Percentiles rank a stretch among this genome's conserved stretches.
phyloP scores from a whole-genome alignment of 1,140 invertebrate species.

The Drosophila orena region DNA sequence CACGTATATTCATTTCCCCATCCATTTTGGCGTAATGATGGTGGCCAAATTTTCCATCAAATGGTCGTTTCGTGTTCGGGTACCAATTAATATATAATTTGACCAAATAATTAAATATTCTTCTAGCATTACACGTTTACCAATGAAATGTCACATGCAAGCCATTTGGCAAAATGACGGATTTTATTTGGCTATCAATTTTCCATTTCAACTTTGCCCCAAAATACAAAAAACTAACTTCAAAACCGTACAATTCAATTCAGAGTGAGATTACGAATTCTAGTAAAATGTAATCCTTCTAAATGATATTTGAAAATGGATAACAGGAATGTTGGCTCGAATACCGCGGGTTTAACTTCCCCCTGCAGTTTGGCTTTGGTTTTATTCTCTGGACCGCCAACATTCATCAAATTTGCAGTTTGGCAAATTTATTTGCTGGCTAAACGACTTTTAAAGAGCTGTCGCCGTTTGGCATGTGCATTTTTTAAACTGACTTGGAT shows the following conservation, averaged over 20 bases:
- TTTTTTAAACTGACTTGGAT: constrained; percentile 73
- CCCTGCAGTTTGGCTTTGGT: neutral
- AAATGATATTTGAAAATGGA: neutral
- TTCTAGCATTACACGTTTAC: neutral
- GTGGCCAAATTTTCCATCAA: constrained; percentile 5
- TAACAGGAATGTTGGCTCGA: neutral
- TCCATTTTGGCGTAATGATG: constrained; percentile 33
- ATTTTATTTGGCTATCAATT: constrained; percentile 17
- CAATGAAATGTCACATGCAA: constrained; percentile 20
- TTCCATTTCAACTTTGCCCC: neutral
- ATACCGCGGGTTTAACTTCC: neutral
- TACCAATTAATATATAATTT: constrained; percentile 50
- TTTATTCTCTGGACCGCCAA: constrained; percentile 17
- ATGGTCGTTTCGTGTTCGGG: constrained; percentile 11
- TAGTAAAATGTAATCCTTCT: neutral
- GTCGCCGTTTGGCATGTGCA: constrained; percentile 53
- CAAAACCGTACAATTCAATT: neutral
- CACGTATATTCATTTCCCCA: constrained; percentile 40
- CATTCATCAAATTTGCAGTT: constrained; percentile 60
- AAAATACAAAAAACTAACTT: neutral
- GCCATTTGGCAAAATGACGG: neutral
- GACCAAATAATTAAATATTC: constrained; percentile 29
- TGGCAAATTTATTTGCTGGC: constrained; percentile 58
- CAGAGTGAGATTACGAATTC: neutral
- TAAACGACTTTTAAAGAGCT: constrained; percentile 76